These are phyloP conservation scores for Alces alces DNA, from an alignment of 2,113 vertebrate genomes.

Conservation along the genomic window DNA sequence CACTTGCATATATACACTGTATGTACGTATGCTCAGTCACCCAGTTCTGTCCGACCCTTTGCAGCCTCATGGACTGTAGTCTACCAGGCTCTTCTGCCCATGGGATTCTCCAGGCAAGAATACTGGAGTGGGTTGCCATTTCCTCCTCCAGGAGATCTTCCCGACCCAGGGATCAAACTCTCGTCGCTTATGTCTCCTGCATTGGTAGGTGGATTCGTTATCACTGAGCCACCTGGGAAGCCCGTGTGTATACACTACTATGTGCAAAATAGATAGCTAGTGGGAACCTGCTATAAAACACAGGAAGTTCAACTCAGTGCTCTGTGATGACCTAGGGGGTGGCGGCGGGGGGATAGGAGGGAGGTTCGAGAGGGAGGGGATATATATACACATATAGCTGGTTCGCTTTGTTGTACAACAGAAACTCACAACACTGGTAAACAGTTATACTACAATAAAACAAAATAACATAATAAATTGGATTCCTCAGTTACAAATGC, in stretches of 20 bases:
- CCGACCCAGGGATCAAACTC: not conserved
- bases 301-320: not conserved
- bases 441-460: not conserved
- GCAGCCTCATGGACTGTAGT: not conserved
- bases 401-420: not conserved
- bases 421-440: not conserved
- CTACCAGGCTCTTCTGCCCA: not conserved
- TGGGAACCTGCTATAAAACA: not conserved
- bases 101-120: not conserved
- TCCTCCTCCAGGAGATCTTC: not conserved
- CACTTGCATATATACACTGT: not conserved
- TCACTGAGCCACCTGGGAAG: not conserved
- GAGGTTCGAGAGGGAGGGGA: not conserved
- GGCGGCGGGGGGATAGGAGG: not conserved
- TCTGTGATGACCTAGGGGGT: not conserved
- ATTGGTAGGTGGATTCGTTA: not conserved
- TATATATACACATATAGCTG: not conserved
- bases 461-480: not conserved
- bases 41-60: not conserved
- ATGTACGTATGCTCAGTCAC: not conserved
- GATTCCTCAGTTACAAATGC: not conserved
- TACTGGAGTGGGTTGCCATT: not conserved
- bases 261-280: not conserved
- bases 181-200: not conserved
- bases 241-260: not conserved